Evolutionary conservation across 2,797 vertebrate genomes (phyloP).

Genomic region (Ctenochaetus hawaiiensis): DNA sequence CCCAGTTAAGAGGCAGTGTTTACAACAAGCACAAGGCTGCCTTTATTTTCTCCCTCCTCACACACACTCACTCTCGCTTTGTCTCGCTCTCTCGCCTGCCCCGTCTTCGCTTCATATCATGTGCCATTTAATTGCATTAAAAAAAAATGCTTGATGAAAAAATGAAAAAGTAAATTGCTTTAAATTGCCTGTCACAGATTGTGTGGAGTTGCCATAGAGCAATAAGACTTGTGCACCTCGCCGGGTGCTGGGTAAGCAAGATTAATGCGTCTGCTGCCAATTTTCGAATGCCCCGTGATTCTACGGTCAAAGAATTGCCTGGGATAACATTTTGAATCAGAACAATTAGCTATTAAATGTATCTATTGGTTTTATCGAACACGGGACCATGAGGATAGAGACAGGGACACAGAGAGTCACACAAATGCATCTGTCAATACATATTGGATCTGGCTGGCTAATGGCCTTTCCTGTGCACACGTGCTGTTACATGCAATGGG

Average conservation of each 20-base stretch:
- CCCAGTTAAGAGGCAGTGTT: conserved; percentile 80
- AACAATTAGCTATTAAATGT: conserved; percentile 82
- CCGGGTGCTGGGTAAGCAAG: conserved; percentile 68
- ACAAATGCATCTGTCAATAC: conserved; percentile 77
- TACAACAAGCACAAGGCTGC: conserved; percentile 76
- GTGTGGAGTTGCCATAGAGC: conserved; percentile 63
- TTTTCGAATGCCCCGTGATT: conserved; percentile 59
- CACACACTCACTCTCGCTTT: conserved; percentile 28
- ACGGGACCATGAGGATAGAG: conserved; percentile 49
- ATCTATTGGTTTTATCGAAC: conserved; percentile 76
- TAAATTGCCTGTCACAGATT: conserved; percentile 83
- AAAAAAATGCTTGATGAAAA: conserved; percentile 71
- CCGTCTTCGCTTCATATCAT: conserved; percentile 68
- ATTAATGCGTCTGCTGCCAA: conserved; percentile 78
- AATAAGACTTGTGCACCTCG: conserved; percentile 60
- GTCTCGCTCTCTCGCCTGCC: conserved; percentile 49
- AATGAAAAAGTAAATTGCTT: conserved; percentile 82
- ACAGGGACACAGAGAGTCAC: conserved; percentile 47
- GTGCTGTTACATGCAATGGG: conserved; percentile 29
- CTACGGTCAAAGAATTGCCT: conserved; percentile 61
- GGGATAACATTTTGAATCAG: conserved; percentile 76
- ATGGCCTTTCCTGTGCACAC: conserved; percentile 67
- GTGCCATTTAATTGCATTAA: conserved; percentile 78
- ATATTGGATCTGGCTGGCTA: conserved; percentile 70
- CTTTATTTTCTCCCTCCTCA: conserved; percentile 63